Base-by-base conservation (phyloP, 2,888 invertebrate species). In the Tetanocera ferruginea region DNA sequence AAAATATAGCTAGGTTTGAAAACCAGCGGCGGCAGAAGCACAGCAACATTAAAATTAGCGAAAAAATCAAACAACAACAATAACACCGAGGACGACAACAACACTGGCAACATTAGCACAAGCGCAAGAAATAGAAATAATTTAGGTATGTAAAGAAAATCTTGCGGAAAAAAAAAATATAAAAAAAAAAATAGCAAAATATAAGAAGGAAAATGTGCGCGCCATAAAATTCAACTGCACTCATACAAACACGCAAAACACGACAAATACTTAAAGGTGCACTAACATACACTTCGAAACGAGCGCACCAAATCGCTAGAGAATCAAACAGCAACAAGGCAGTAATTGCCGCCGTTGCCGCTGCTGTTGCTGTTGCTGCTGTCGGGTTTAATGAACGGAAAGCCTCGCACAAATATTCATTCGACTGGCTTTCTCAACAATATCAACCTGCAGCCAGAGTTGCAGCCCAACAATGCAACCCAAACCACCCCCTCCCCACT, bases 381-480 rank as follows among this genome's bases (percentile, higher is more conserved):
- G 85, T 86, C 83, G 87, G 85, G 87, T 87, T 87, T 87, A 87
- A 87, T 87, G 87, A 87, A 87, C 87, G 87, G 85, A 86, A 86
- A 86, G 75, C 85, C 86, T 86, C 86, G 86, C 84, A 84, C 86
- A 86, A 84, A 86, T 84, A 84, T 83, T 84, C 85, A 85, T 70
- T 77, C 62, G 77, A 70, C 75, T 80, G 76, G 77, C 69, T 76
- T 69, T 60, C 71, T 76, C 78, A 75, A 62, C 64, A 78, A 49
- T 71, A 57, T 60, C 77, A 69, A 25, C 60, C 60, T 60, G 60
- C 60, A 60, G 60, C 43, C 43, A 11, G 43, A 43, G 43, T 60
- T 43, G 43, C 14, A 43, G 57, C 19, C 72, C 31, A 57, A 31
- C 69, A 49, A 64, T n/a, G 64, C 28, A 34, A 4, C 34, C 23